These are phyloP conservation scores for Notolabrus celidotus DNA, from an alignment of 2,797 vertebrate species.

Conservation along the genomic window DNA sequence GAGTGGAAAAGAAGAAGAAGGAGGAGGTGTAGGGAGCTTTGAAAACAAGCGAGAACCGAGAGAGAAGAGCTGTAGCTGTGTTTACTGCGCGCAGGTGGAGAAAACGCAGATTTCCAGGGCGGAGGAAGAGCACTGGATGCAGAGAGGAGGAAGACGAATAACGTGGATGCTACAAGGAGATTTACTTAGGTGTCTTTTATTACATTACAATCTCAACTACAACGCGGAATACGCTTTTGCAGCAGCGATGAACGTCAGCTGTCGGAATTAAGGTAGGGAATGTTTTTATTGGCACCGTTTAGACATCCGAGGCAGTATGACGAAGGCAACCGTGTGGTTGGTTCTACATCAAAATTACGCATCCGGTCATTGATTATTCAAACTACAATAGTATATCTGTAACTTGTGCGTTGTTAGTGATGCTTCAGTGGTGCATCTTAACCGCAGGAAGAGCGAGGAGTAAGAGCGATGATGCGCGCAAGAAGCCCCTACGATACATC, in stretches of 20 bases:
- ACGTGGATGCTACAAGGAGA: constrained; percentile 36
- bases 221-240: constrained; percentile 44
- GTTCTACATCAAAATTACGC: constrained; percentile 2
- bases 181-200: background rate
- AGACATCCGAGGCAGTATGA: background rate
- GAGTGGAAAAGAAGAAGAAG: constrained; percentile 48
- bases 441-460: constrained; percentile 36
- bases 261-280: constrained; percentile 68
- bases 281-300: background rate
- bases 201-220: background rate
- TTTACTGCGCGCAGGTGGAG: constrained; percentile 37
- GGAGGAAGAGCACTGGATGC: constrained; percentile 45
- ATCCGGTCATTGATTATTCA: background rate
- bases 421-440: constrained; percentile 20
- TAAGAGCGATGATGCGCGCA: constrained; percentile 47
- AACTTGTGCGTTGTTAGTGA: constrained; percentile 40
- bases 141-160: constrained; percentile 26
- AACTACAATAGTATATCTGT: background rate
- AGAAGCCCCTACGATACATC: constrained; percentile 42
- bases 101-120: constrained; percentile 28
- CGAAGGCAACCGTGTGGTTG: background rate
- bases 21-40: constrained; percentile 6
- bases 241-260: constrained; percentile 59
- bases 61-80: constrained; percentile 15
- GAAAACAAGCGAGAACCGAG: constrained; percentile 38